These are phyloP conservation scores for Leptopilina myrica DNA, from an alignment of 2,888 invertebrate species.

Conservation along the genomic window DNA sequence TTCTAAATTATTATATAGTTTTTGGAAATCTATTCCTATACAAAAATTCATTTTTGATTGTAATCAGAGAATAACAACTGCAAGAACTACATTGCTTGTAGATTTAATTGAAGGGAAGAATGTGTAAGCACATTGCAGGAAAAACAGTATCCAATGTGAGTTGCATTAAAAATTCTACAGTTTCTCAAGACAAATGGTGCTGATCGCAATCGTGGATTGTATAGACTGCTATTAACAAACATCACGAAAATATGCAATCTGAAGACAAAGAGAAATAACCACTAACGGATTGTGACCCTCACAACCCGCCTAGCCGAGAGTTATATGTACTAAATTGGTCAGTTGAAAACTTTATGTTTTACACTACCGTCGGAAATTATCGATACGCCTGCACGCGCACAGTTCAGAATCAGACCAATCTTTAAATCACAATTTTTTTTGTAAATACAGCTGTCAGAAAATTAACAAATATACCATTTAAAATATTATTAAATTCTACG, in stretches of 20 bases:
- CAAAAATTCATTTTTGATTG: too few species aligned
- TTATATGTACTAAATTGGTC: slow-evolving; percentile 1
- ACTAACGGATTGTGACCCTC: slow-evolving; percentile 55
- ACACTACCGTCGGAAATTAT: too few species aligned
- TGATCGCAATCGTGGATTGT: slow-evolving; percentile 66
- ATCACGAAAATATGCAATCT: slow-evolving; percentile 67
- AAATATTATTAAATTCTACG: too few species aligned
- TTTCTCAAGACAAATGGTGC: slow-evolving; percentile 62
- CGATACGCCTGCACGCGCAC: too few species aligned
- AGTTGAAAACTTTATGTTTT: too few species aligned
- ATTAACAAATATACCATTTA: too few species aligned
- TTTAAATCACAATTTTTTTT: too few species aligned
- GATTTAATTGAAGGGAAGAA: slow-evolving; percentile 27
- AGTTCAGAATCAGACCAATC: too few species aligned
- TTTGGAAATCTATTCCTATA: too few species aligned
- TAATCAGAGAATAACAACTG: slow-evolving; percentile 24
- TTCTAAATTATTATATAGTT: neutral
- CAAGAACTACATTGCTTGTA: slow-evolving; percentile 3
- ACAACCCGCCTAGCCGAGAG: slow-evolving; percentile 1
- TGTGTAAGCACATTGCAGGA: slow-evolving; percentile 15
- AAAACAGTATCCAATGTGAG: slow-evolving; percentile 50
- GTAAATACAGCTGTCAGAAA: too few species aligned
- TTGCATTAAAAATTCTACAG: slow-evolving; percentile 65
- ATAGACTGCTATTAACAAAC: slow-evolving; percentile 70
- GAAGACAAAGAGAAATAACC: slow-evolving; percentile 69